Evolutionary conservation across 2,888 invertebrate genomes (phyloP).

Genomic region (Cyclophora albipunctata): DNA sequence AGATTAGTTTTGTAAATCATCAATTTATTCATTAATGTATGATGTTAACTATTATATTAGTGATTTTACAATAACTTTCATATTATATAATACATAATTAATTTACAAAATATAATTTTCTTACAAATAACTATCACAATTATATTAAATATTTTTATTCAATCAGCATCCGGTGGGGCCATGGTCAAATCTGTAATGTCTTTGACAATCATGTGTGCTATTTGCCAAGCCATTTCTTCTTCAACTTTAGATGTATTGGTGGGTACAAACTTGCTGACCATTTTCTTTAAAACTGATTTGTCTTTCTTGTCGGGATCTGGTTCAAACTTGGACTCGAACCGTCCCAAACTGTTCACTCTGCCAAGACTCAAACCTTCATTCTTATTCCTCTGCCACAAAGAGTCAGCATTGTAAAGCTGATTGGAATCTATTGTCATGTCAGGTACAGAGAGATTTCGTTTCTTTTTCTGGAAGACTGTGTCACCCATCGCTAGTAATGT

Average conservation of each 20-base stretch:
- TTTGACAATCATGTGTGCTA: constrained; percentile 97
- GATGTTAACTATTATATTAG: constrained; percentile 6
- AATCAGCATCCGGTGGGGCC: constrained; percentile 69
- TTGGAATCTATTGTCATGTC: constrained; percentile 88
- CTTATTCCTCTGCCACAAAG: constrained; percentile 88
- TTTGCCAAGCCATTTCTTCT: constrained; percentile 97
- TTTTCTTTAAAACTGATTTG: constrained; percentile 68
- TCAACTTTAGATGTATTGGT: constrained; percentile 90
- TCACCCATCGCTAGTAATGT: constrained; percentile 85
- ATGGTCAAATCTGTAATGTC: constrained; percentile 93
- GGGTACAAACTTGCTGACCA: constrained; percentile 87
- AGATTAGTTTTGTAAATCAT: background rate
- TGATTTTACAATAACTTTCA: constrained; percentile 15
- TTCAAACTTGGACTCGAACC: constrained; percentile 94
- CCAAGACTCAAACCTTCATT: constrained; percentile 88
- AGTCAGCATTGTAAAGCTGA: constrained; percentile 90
- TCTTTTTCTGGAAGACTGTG: constrained; percentile 59
- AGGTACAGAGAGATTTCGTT: constrained; percentile 68
- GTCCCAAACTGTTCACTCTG: constrained; percentile 89
- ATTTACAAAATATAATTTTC: constrained; percentile 50
- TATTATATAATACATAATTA: constrained; percentile 33
- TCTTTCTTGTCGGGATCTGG: constrained; percentile 79
- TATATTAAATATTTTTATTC: constrained; percentile 35
- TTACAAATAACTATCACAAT: constrained; percentile 37
- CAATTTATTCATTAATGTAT: background rate